Percentiles rank a stretch among this genome's conserved stretches.
These are phyloP conservation scores for Micromussa lordhowensis DNA, from an alignment of 92 coral and sea anemone genomes.

Conservation along the genomic window DNA sequence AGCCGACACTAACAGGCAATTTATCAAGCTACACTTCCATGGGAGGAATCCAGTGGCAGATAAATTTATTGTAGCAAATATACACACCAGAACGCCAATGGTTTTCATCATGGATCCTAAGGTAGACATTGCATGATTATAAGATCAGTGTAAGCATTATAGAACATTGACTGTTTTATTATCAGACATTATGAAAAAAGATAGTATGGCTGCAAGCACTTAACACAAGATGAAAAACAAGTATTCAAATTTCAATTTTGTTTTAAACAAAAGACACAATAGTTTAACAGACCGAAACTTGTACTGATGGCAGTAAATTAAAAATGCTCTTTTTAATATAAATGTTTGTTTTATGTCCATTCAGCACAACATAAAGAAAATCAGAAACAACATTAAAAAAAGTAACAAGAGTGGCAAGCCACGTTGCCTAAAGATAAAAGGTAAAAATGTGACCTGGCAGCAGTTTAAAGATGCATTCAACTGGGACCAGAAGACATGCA, in stretches of 20 bases:
- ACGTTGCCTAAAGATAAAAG: slow-evolving; percentile 34
- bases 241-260: too few species aligned
- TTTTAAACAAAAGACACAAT: too few species aligned
- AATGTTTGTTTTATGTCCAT: too few species aligned
- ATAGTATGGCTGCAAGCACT: too few species aligned
- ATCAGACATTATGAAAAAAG: too few species aligned
- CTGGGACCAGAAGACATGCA: background rate
- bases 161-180: too few species aligned
- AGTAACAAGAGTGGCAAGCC: slow-evolving; percentile 54
- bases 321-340: too few species aligned
- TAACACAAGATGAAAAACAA: too few species aligned
- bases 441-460: background rate
- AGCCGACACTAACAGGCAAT: slow-evolving; percentile 25
- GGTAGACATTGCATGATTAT: background rate
- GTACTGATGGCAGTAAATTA: too few species aligned
- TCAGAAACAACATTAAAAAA: slow-evolving; percentile 44
- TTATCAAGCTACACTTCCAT: slow-evolving; percentile 25
- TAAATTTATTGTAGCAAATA: background rate
- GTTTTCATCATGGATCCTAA: slow-evolving; percentile 15
- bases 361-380: background rate
- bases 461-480: background rate
- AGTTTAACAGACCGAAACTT: too few species aligned
- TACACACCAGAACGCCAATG: slow-evolving; percentile 3
- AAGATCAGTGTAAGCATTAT: too few species aligned
- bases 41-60: background rate